A percentile compares a stretch with the other conserved stretches of the same genome.
phyloP scores from a whole-genome alignment of 2,113 vertebrate genomes.

The Coregonus clupeaformis region DNA sequence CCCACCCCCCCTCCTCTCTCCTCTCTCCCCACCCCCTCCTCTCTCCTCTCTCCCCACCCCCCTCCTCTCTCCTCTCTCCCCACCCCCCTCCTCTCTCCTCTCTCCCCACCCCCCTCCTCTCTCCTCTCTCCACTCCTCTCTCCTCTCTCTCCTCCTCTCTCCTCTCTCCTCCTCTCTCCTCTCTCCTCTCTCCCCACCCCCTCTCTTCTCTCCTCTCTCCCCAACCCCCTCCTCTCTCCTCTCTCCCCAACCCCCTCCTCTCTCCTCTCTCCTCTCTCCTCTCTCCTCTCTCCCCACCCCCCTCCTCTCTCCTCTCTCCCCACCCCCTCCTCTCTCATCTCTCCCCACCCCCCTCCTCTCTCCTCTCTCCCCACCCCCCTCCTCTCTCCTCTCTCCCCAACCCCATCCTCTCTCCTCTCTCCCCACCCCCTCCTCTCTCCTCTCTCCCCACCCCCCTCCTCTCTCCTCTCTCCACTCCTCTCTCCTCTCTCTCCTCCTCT shows the following conservation, averaged over 20 bases:
- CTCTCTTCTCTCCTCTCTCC: slow-evolving; percentile 5
- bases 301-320: background rate
- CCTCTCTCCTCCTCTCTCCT: background rate
- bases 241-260: slow-evolving; percentile 11
- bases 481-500: slow-evolving; percentile 11
- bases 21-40: slow-evolving; percentile 22
- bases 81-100: background rate
- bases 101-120: background rate
- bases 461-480: slow-evolving; percentile 25
- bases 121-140: slow-evolving; percentile 31
- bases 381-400: background rate
- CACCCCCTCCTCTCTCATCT: no score
- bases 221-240: background rate
- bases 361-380: background rate
- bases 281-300: no score
- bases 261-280: slow-evolving; percentile 16
- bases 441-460: background rate
- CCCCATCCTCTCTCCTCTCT: no score
- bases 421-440: slow-evolving; percentile 9
- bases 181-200: slow-evolving; percentile 31
- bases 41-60: background rate
- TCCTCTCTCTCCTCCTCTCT: slow-evolving; percentile 8
- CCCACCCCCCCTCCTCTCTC: no score
- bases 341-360: slow-evolving; percentile 11
- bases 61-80: slow-evolving; percentile 30